Base-by-base conservation (phyloP, 2,113 vertebrate species). In the Brachirus orientalis region DNA sequence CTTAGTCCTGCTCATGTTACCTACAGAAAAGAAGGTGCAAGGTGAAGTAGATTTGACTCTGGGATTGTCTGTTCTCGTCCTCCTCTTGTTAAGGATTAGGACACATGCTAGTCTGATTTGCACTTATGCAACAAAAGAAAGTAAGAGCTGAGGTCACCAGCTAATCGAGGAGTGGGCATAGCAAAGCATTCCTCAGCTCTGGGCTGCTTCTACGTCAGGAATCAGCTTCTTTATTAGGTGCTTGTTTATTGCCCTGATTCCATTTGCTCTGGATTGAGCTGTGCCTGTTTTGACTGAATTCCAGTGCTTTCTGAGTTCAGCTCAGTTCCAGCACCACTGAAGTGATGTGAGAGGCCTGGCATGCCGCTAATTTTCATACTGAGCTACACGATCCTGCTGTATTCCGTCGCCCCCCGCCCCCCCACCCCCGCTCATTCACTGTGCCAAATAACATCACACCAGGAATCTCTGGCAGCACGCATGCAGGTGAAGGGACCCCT, bases 31-130 rank as follows among this genome's bases (percentile, higher is more conserved):
- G 11, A 43, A 10, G 14, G 8, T 40, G 18, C 36, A 38, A 28
- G 63, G 70, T 66, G 33, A 75, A 60, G 22, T 3, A 1, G n/a
- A 52, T 59, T 35, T 69, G 74, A 77, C 51, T 59, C 53, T 28
- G 60, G 81, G 72, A 85, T 86, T 79, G 83, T 67, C 60, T 60
- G 62, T 7, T 41, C 77, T 88, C 77, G 77, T 85, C 79, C 77
- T 83, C 63, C 75, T 72, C 63, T 51, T 74, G 44, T 57, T 22
- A 33, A 63, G 79, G 85, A 85, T 89, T 88, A 89, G 63, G 64
- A 52, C 58, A 36, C 62, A 77, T 75, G 75, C 72, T 60, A 11
- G 48, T 66, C 65, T 81, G 83, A 73, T 81, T 88, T 81, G 60
- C 66, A 54, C 77, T 88, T 88, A 82, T 58, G 73, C 63, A 88